Conservation (phyloP, 2,113 vertebrate species). For the Puntigrus tetrazona region DNA sequence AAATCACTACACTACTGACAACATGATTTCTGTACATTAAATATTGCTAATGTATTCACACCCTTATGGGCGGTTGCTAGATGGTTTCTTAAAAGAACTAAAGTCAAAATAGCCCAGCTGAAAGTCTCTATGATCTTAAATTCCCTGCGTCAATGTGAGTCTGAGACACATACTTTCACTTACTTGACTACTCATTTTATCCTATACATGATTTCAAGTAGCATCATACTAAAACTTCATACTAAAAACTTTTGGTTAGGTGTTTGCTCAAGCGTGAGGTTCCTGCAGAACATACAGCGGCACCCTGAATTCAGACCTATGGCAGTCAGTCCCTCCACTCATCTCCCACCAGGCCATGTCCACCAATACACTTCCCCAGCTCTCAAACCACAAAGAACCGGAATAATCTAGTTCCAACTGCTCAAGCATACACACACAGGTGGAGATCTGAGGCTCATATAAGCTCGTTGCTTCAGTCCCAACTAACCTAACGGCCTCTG, state of each 20-base stretch:
- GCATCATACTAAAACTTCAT: too few species aligned
- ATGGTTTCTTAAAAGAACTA: background rate
- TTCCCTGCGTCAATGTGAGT: background rate
- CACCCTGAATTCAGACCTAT: constrained; percentile 23
- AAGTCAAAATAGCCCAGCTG: background rate
- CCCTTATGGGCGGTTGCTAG: background rate
- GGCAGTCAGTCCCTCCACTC: background rate
- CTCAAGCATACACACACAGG: constrained; percentile 36
- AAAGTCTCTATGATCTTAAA: background rate
- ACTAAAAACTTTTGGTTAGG: background rate
- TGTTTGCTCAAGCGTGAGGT: background rate
- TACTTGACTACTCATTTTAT: background rate
- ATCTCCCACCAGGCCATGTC: constrained; percentile 4
- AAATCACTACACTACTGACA: background rate
- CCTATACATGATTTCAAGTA: background rate
- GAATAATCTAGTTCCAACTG: constrained; percentile 53
- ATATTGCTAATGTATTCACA: background rate
- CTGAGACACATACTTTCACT: background rate
- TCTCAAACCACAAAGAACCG: constrained; percentile 48
- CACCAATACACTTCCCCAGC: constrained; percentile 39
- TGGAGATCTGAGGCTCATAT: constrained; percentile 10
- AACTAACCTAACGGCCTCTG: constrained; percentile 15
- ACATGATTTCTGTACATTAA: background rate
- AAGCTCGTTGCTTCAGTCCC: background rate
- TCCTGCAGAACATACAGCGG: background rate